Base-by-base conservation (phyloP, 2,888 invertebrate genomes). In the Nomada fucata region DNA sequence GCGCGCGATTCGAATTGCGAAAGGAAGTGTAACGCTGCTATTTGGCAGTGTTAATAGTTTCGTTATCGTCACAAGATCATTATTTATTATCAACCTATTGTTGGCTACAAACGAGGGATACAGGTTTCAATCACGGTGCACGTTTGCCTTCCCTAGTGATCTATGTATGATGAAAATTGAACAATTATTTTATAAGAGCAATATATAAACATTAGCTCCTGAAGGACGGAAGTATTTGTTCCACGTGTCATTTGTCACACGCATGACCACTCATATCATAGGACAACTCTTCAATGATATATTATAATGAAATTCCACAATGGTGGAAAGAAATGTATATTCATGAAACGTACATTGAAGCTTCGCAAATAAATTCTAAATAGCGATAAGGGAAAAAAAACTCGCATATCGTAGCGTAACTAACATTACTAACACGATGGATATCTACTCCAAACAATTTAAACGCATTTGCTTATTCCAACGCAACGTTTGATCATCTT, bases 131-230 rank as follows among this genome's bases (percentile, higher is more conserved):
- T 70, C 29, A 47, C 47, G 26, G 10, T 59, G 29, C 59, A 29
- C 23, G 36, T 36, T 65, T 65, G 26, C 11, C n/a, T 50, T 50
- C 59, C 59, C 29, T 42, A 61, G 2, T 20, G 50, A 18, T 10
- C 3, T 23, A 53, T 53, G 52, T 71, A 36, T 42, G 23, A 53
- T 53, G 23, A 61, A 61, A 61, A 61, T 71, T 61, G 61, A 71
- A 61, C 61, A 61, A 71, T 53, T 71, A 71, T 65, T 71, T 61
- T 70, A 70, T 63, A 71, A 60, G 26, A 53, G 70, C 52, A 55
- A 65, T 42, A 65, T 29, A 57, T 29, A 57, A 36, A 36, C 42
- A 36, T 73, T 29, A 50, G 15, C n/a, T 53, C 29, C n/a, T 29
- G 55, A 72, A 64, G 47, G 55, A 47, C 20, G 57, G n/a, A 63